Evolutionary conservation across 2,888 invertebrate genomes (phyloP), one percentile per base, ranked within the genome.

Genomic region (Phyllotreta cruciferae): DNA sequence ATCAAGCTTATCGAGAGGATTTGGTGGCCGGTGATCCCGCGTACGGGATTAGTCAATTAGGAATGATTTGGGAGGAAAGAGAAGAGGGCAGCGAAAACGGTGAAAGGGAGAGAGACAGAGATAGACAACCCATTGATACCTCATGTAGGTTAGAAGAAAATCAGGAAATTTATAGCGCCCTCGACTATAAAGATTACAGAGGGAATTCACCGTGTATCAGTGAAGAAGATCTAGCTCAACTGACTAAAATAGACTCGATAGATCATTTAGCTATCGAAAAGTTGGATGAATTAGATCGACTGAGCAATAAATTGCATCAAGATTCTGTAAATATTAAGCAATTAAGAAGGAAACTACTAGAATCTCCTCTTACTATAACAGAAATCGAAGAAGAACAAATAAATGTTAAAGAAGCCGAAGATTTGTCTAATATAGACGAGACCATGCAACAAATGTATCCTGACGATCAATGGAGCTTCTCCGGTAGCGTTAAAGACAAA

Each of bases 61-160:
- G 90, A 66, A 92, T 93, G 90, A 93, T 93, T 72, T 92, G 93
- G 89, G 93, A 93, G 79, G 91, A 91, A 72, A 88, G 90, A 8
- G 92, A 92, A 80, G 92, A 93, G 72, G 81, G 82, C 34, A 90
- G 90, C 67, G 86, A 86, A 45, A 80, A 80, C 11, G 83, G 82
- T 60, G 83, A 83, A 0, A 44, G 45, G 34, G 47, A 47, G 7
- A 44, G 45, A 47, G 47, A 47, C 5, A 47, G 82, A 61, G 83
- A 83, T 0, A 73, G 70, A 24, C 74, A 75, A 55, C 82, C 82
- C 42, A 76, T 52, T 10, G 64, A 65, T 52, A 49, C 60, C 70
- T 75, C 54, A 72, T 75, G 35, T 76, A 78, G 70, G 65, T 76
- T 65, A 60, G 82, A 86, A 41, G 74, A 87, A 73, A 85, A 82